These are phyloP conservation scores for Drosophila parabipectinata DNA, from an alignment of 1,140 invertebrate species.

Conservation along the genomic window DNA sequence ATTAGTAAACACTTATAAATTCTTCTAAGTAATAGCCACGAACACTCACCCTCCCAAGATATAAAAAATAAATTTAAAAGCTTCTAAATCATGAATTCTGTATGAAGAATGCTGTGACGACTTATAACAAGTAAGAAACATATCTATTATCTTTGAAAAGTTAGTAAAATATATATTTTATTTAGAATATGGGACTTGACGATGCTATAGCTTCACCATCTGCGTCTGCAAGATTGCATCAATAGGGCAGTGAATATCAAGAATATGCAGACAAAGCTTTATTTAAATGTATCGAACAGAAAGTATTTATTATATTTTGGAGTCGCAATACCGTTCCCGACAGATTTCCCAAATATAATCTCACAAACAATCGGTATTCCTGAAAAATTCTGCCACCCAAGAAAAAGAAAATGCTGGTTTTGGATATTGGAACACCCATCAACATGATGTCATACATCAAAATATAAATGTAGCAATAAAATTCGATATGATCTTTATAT, in stretches of 20 bases:
- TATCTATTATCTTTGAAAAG: neutral
- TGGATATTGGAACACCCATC: neutral
- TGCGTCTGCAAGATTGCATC: no score
- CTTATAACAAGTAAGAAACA: neutral
- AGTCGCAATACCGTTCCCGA: neutral
- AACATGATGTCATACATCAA: neutral
- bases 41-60: neutral
- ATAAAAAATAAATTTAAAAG: neutral
- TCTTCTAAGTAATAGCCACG: neutral
- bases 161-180: no score
- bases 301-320: neutral
- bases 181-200: no score
- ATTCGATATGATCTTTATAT: neutral
- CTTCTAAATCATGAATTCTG: neutral
- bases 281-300: conserved; percentile 1
- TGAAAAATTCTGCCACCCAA: neutral
- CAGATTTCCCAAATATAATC: conserved; percentile 8
- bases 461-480: neutral
- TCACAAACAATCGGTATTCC: neutral
- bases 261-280: neutral
- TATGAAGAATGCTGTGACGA: neutral
- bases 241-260: neutral
- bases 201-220: no score
- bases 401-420: neutral
- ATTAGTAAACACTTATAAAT: neutral